These are phyloP conservation scores for Armadillidium nasatum DNA, from an alignment of 1,140 invertebrate species.

Conservation along the genomic window DNA sequence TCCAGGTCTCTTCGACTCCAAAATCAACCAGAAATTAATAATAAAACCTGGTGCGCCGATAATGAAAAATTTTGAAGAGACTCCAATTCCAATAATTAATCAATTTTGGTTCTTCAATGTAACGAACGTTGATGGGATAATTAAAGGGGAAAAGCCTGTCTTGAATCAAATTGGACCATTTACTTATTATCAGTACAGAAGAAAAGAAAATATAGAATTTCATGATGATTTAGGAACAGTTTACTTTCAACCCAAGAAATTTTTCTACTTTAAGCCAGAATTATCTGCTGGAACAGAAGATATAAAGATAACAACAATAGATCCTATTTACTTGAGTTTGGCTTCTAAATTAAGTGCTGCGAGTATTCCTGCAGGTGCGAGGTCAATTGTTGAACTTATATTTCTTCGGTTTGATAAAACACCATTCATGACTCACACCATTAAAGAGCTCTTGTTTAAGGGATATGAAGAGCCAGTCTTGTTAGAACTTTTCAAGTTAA, in stretches of 20 bases:
- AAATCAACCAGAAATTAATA: constrained; percentile 16
- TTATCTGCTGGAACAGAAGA: constrained; percentile 20
- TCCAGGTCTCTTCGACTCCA: neutral
- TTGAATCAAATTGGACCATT: constrained; percentile 19
- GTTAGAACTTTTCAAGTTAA: constrained; percentile 21
- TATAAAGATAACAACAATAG: constrained; percentile 16
- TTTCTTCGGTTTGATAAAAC: constrained; percentile 33
- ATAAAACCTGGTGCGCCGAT: neutral
- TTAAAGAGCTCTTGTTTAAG: constrained; percentile 68
- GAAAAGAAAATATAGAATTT: constrained; percentile 8
- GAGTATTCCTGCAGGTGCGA: neutral
- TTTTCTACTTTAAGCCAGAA: constrained; percentile 21
- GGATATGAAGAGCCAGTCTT: constrained; percentile 69
- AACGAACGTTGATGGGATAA: constrained; percentile 18
- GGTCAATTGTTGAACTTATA: constrained; percentile 22
- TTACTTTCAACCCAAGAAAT: constrained; percentile 16
- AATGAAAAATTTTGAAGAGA: constrained; percentile 1
- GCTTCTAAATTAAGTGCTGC: neutral
- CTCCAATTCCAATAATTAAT: constrained; percentile 5
- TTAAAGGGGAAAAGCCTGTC: constrained; percentile 6
- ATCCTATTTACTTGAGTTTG: constrained; percentile 23
- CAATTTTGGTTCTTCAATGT: constrained; percentile 29
- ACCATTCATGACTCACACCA: constrained; percentile 60
- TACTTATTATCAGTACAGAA: constrained; percentile 6
- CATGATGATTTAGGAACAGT: constrained; percentile 9